Evolutionary conservation across 2,797 vertebrate genomes (phyloP).

Genomic region (Podarcis siculus): DNA sequence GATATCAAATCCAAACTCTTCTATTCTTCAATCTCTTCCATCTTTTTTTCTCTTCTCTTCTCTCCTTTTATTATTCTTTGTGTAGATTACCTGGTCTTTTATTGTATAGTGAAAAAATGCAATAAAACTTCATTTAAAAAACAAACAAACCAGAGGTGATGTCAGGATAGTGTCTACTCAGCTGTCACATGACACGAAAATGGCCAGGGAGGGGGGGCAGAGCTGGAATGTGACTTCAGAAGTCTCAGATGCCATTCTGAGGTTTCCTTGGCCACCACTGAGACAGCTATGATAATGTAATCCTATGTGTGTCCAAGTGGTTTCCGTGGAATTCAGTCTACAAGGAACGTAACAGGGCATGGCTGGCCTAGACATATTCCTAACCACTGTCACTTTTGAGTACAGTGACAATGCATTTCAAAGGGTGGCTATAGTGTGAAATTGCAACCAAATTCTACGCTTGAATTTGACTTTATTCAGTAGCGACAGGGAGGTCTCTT

Average conservation of each 20-base stretch:
- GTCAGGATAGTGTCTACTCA: neutral
- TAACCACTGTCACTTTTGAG: neutral
- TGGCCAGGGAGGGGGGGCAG: neutral
- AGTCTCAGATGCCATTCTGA: neutral
- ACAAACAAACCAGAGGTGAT: neutral
- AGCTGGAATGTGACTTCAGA: neutral
- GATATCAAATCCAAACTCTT: too few species aligned
- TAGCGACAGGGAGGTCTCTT: neutral
- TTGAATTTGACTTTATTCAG: neutral
- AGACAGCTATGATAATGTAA: neutral
- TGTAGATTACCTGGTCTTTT: too few species aligned
- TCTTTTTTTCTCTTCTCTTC: too few species aligned
- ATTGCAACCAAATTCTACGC: neutral
- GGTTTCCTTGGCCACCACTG: neutral
- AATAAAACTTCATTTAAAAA: too few species aligned
- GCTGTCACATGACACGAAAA: neutral
- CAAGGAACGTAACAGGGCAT: neutral
- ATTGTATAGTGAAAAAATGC: too few species aligned
- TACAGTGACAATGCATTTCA: neutral
- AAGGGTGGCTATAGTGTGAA: neutral
- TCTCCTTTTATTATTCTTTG: too few species aligned
- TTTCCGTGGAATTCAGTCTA: too few species aligned
- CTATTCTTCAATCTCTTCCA: too few species aligned
- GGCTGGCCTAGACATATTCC: neutral
- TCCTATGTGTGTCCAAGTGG: neutral